Evolutionary conservation across 2,113 vertebrate species (phyloP), one percentile per base, ranked within the genome.

Genomic region (Heterochromis multidens): DNA sequence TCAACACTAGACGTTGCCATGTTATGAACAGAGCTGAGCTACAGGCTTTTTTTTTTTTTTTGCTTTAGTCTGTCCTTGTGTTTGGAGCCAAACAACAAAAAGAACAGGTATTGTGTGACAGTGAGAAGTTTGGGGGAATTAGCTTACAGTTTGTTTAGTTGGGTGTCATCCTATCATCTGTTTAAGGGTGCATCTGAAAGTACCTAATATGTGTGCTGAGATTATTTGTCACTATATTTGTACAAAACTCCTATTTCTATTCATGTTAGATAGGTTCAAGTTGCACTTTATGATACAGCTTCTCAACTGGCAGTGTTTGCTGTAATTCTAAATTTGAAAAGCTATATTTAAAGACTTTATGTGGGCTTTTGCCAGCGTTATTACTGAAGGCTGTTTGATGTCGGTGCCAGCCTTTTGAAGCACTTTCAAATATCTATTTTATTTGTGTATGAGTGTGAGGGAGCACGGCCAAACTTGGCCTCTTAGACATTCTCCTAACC

Each of bases 101-200:
- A 91, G 89, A 92, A 80, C 90, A 89, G 90, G 89, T 92, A 92
- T 79, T 89, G 80, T 88, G 93, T 79, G 72, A 81, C 81, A 83
- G 79, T 43, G 57, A 59, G 57, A 84, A 49, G 21, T 74, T 82
- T n/a, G 54, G 54, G 17, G 52, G 63, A 61, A 33, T 86, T 88
- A 59, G 46, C 10, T 52, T 72, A 29, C 16, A 83, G 62, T 54
- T 74, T 72, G 62, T 85, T 80, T 57, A 83, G 61, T n/a, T 76
- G 46, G 83, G 80, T 27, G 11, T 72, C 33, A 74, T 58, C 40
- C 67, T 52, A 1, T 46, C 70, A 74, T 54, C 46, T 54, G 27
- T 74, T 54, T 52, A 13, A 52, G 43, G 43, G 29, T 52, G 43
- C 43, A 72, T 49, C 43, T 1, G 1, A 46, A 72, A 72, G 10